Base-by-base conservation (phyloP, 2,888 invertebrate genomes). In the Thumatha senex region DNA sequence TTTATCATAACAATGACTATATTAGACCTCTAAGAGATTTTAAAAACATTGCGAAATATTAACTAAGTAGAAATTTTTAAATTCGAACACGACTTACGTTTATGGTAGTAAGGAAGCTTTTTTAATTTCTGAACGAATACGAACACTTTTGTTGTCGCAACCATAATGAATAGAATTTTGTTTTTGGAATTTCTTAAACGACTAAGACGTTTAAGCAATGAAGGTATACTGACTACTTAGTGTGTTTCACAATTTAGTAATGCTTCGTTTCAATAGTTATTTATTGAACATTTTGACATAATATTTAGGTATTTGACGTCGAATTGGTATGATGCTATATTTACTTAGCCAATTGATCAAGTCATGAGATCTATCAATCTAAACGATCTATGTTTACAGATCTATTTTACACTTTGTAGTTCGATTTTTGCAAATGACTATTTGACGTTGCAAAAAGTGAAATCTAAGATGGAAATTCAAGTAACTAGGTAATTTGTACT, bases 271-370 rank as follows among this genome's bases (percentile, higher is more conserved):
- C 33, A 60, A 53, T 63, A 36, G 56, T 63, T 80, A 70, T 75
- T 74, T 73, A 66, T 63, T 52, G 67, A 67, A 52, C 57, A 58
- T 62, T 69, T 80, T 77, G 70, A 67, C 66, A 64, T 69, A 48
- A n/a, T n/a, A n/a, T n/a, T n/a, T 67, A 12, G 15, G 12, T 3
- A 45, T 44, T 63, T 84, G 84, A 84, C 76, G 80, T 85, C 82
- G 85, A 72, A 40, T 44, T 45, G 56, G 54, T 66, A 62, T 76
- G 69, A 73, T 63, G 57, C 42, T 62, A 62, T 60, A 58, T 63
- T 68, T 70, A 66, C 66, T 55, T 63, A 66, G 61, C 42, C 54
- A 56, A 56, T 50, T 67, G 65, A 36, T 33, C 13, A 39, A 15
- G 18, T 29, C 14, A 36, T 47, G 35, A 40, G 42, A 36, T 41